Evolutionary conservation across 1,140 invertebrate genomes (phyloP).

Genomic region (Oryzaephilus surinamensis): DNA sequence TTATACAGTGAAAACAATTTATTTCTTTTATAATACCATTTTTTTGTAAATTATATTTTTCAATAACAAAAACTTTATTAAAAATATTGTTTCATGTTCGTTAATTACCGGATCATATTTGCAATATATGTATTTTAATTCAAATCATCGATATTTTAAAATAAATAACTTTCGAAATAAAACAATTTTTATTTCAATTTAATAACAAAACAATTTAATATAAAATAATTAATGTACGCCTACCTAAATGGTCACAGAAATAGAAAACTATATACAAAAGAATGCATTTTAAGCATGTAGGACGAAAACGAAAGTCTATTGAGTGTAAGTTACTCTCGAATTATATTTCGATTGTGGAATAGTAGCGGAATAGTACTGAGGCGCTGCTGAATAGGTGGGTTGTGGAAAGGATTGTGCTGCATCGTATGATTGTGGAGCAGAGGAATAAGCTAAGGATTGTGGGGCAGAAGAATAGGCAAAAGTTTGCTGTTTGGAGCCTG

Average conservation of each 20-base stretch:
- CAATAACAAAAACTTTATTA: too few species aligned
- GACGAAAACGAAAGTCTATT: slow-evolving; percentile 1
- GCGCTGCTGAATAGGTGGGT: not conserved
- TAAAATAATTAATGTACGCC: not conserved
- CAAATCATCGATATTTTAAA: too few species aligned
- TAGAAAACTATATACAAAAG: not conserved
- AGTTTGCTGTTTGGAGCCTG: slow-evolving; percentile 9
- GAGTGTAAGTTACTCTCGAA: slow-evolving; percentile 15
- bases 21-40: too few species aligned
- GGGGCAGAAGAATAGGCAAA: slow-evolving; percentile 6
- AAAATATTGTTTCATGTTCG: too few species aligned
- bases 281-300: not conserved
- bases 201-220: not conserved
- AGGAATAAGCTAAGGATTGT: slow-evolving; percentile 3
- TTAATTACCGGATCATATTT: too few species aligned
- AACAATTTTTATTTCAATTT: slow-evolving; percentile 3
- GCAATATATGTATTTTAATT: too few species aligned
- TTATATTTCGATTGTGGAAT: slow-evolving; percentile 12
- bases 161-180: slow-evolving; percentile 29
- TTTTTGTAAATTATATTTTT: too few species aligned
- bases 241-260: not conserved
- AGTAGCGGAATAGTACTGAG: slow-evolving; percentile 5
- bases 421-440: slow-evolving; percentile 7
- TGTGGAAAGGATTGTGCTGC: not conserved
- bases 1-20: too few species aligned